Percentiles rank a stretch among this genome's conserved stretches.
Evolutionary conservation across 2,113 vertebrate species (phyloP).

Genomic region (Ptyas mucosa): DNA sequence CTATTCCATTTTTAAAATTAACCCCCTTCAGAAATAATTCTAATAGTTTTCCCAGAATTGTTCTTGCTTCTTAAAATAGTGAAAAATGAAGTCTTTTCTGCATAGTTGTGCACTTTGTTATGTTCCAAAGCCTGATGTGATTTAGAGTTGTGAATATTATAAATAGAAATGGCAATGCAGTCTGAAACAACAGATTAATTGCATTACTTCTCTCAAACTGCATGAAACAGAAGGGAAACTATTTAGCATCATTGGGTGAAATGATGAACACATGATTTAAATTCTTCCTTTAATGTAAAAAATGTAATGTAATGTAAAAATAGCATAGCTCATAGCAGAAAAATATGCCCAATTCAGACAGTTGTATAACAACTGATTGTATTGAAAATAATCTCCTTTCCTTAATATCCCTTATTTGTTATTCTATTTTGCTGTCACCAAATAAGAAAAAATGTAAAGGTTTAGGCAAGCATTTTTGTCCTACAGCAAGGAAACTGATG

Average conservation of each 20-base stretch:
- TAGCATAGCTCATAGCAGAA: constrained; percentile 8
- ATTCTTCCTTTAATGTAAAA: constrained; percentile 34
- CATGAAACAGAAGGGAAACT: not conserved
- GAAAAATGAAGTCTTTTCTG: not conserved
- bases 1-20: constrained; percentile 5
- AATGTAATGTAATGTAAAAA: not conserved
- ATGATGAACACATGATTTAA: constrained; percentile 26
- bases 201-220: constrained; percentile 10
- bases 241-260: constrained; percentile 7
- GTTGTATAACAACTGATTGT: not conserved
- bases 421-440: not conserved
- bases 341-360: constrained; percentile 7
- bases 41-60: not conserved
- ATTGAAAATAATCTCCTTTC: not conserved
- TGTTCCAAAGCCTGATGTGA: not conserved
- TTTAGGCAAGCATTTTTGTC: not conserved
- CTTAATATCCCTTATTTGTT: not conserved
- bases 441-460: not conserved
- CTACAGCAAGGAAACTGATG: not conserved
- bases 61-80: not conserved
- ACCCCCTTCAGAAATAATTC: not conserved
- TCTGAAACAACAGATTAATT: constrained; percentile 30
- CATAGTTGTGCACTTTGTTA: constrained; percentile 20
- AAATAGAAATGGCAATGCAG: constrained; percentile 30
- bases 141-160: constrained; percentile 31